A percentile compares a stretch with the other conserved stretches of the same genome.
These are phyloP conservation scores for Druon quercuslanigerum DNA, from an alignment of 1,140 invertebrate species.

Conservation along the genomic window DNA sequence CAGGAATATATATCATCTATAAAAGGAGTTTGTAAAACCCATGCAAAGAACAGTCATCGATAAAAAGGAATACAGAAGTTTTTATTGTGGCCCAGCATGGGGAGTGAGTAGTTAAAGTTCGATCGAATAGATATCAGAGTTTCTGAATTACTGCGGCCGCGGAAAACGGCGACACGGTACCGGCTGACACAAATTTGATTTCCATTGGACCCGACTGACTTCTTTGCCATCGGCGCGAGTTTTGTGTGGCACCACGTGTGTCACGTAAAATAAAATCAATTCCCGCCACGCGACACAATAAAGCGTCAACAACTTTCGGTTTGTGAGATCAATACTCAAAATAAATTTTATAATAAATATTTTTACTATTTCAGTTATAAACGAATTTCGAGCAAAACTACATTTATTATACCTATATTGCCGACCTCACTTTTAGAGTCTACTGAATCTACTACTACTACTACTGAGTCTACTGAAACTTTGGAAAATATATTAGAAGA, in stretches of 20 bases:
- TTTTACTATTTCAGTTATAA: background rate
- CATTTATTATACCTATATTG: no score
- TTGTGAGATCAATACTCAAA: background rate
- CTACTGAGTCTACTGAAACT: no score
- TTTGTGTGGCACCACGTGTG: constrained; percentile 41
- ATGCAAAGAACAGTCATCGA: background rate
- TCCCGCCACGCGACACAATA: background rate
- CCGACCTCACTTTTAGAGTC: no score
- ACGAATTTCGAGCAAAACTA: background rate
- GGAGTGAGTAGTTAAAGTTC: constrained; percentile 24
- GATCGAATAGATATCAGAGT: constrained; percentile 29
- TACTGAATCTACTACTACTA: no score
- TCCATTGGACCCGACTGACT: constrained; percentile 38
- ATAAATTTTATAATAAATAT: background rate
- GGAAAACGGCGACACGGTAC: constrained; percentile 31
- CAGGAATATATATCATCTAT: background rate
- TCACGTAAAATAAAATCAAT: constrained; percentile 42
- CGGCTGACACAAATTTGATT: constrained; percentile 51
- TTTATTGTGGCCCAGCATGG: background rate
- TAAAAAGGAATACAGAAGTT: background rate
- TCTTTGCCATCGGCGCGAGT: constrained; percentile 33
- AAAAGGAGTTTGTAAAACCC: background rate
- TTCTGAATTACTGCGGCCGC: constrained; percentile 31
- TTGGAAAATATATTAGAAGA: no score
- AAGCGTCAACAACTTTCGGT: background rate